These are phyloP conservation scores for Paramisgurnus dabryanus DNA, from an alignment of 2,113 vertebrate genomes.

Conservation along the genomic window DNA sequence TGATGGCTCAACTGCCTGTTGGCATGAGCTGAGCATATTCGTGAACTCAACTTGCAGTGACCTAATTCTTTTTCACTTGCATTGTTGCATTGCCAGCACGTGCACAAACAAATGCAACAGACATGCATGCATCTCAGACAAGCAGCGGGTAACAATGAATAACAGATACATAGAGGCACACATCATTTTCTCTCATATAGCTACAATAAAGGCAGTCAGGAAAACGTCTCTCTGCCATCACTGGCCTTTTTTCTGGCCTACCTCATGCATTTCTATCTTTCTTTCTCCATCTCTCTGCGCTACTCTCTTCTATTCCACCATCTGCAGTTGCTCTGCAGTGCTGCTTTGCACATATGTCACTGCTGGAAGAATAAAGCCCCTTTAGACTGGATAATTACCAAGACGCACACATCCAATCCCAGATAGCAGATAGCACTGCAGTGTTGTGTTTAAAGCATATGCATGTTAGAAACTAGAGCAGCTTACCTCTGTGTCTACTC, in stretches of 20 bases:
- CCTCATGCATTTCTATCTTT: slow-evolving; percentile 1
- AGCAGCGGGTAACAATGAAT: neutral
- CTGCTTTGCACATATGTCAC: slow-evolving; percentile 23
- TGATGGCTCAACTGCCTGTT: slow-evolving; percentile 15
- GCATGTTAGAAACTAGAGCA: neutral
- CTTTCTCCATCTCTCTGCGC: slow-evolving; percentile 13
- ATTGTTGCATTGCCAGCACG: slow-evolving; percentile 1
- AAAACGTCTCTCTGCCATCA: slow-evolving; percentile 21
- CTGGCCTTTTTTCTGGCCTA: slow-evolving; percentile 8
- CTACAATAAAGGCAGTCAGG: no score
- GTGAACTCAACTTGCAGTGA: neutral
- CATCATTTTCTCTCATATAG: no score
- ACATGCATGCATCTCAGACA: slow-evolving; percentile 29
- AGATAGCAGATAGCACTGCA: neutral
- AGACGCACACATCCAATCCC: slow-evolving; percentile 2
- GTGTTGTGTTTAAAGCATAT: neutral
- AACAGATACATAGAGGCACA: neutral
- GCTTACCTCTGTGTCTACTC: slow-evolving; percentile 8
- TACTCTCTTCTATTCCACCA: slow-evolving; percentile 24
- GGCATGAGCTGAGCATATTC: neutral
- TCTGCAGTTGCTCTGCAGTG: slow-evolving; percentile 37
- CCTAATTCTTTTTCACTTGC: slow-evolving; percentile 21
- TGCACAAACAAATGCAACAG: slow-evolving; percentile 24
- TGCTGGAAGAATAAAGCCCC: neutral
- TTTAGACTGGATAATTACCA: neutral